Evolutionary conservation across 2,797 vertebrate species (phyloP), one percentile per base, ranked within the genome.

Genomic region (Tragopan temminckii): DNA sequence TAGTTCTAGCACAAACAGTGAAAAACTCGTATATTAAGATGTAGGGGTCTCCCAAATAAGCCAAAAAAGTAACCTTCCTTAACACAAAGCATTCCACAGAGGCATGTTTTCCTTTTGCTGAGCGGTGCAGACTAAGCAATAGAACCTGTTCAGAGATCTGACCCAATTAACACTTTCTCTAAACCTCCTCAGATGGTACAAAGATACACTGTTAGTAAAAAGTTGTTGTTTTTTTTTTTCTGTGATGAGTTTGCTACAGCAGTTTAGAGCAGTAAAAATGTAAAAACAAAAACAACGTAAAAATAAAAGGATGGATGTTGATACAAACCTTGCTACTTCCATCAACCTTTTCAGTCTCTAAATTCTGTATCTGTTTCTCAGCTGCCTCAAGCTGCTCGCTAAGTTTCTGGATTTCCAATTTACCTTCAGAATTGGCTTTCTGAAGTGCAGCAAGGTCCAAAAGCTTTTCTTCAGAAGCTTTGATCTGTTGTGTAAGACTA

Each of bases 311-410:
- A 97, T 96, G 96, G 81, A 94, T 93, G 94, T 81, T 64, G 59
- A 91, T 97, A 98, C 98, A 96, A 97, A 99, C 99, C 99, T 99
- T 98, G 96, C 94, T 96, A 89, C 95, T 98, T 95, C 98, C 98
- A 91, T 98, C 94, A 92, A 92, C 96, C 89, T 96, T 98, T 90
- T 97, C 97, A 74, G 88, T 62, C 95, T 98, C 98, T 97, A 98
- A 97, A 89, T 75, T 94, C 95, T 96, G 95, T 94, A 98, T 98
- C 94, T 98, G 98, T 92, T 94, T 97, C 94, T 98, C 97, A 66
- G 98, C 96, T 90, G 98, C 98, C 94, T 99, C 97, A 78, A 99
- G 97, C 86, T 98, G 97, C 96, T 97, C 97, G 93, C 98, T 98
- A 95, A 99, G 97, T 85, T 91, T 98, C 94, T 98, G 91, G n/a